Conservation (phyloP, 2,797 vertebrate species). For the Pipistrellus nathusii region DNA sequence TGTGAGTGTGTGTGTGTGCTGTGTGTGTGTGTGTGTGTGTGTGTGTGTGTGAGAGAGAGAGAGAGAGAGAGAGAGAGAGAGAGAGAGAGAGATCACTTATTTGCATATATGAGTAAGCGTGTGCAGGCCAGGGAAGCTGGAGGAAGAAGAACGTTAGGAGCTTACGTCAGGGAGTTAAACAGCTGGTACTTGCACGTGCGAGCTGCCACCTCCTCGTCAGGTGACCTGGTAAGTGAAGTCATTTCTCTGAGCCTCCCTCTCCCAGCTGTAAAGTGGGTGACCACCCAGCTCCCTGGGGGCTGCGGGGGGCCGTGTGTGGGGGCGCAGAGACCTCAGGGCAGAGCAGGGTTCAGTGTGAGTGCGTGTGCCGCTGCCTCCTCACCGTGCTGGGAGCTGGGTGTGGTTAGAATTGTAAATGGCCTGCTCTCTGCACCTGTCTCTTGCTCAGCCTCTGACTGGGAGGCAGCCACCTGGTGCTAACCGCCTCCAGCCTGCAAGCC, state of each 20-base stretch:
- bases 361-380: not conserved
- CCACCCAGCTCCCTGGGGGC: too few species aligned
- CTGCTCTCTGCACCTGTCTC: not conserved
- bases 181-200: not conserved
- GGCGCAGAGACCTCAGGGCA: fast-evolving
- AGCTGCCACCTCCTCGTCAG: not conserved
- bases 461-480: constrained; percentile 11
- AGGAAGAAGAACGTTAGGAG: not conserved
- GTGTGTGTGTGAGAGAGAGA: not conserved
- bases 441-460: constrained; percentile 67
- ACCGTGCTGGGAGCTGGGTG: not conserved
- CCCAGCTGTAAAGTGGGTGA: not conserved
- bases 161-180: not conserved
- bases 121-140: not conserved
- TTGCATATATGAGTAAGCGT: not conserved
- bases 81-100: not conserved
- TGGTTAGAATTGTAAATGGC: not conserved
- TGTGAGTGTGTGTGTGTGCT: fast-evolving
- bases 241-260: not conserved
- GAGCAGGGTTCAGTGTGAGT: not conserved
- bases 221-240: not conserved
- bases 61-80: not conserved
- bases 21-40: too few species aligned
- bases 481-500: not conserved
- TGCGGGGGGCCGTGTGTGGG: not conserved